phyloP scores from a whole-genome alignment of 1,140 invertebrate species.

The Drosophila insularis region DNA sequence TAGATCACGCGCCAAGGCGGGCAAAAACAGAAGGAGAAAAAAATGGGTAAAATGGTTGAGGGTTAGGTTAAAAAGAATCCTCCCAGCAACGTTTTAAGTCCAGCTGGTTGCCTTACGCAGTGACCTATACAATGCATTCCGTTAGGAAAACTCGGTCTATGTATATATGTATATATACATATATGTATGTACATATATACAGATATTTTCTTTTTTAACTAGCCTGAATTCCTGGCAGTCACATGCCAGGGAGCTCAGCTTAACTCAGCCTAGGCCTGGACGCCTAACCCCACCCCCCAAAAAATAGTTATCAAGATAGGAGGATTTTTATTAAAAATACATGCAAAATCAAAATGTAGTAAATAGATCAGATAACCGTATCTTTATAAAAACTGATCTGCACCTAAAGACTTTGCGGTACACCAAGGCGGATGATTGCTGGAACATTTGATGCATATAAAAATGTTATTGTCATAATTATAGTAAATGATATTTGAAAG shows the following conservation, averaged over 20 bases:
- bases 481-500: too few relatives aligned
- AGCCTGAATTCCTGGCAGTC: conserved; percentile 61
- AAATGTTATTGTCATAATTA: too few relatives aligned
- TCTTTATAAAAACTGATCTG: too few relatives aligned
- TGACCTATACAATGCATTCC: conserved; percentile 63
- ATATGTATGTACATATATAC: background rate
- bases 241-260: conserved; percentile 34
- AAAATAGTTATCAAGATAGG: too few relatives aligned
- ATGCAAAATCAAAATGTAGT: too few relatives aligned
- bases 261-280: background rate
- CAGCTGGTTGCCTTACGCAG: conserved; percentile 36
- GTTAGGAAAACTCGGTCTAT: conserved; percentile 35
- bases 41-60: background rate
- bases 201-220: conserved; percentile 55
- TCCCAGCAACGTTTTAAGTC: conserved; percentile 13
- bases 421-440: too few relatives aligned
- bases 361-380: too few relatives aligned
- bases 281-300: too few relatives aligned
- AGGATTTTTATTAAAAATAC: too few relatives aligned
- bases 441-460: too few relatives aligned
- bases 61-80: background rate
- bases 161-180: too few relatives aligned
- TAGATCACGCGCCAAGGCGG: conserved; percentile 55
- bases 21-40: conserved; percentile 27
- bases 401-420: too few relatives aligned